Percentiles rank a stretch among this genome's conserved stretches.
Conservation (phyloP, 1,140 invertebrate species). For the Trichomalopsis sarcophagae region DNA sequence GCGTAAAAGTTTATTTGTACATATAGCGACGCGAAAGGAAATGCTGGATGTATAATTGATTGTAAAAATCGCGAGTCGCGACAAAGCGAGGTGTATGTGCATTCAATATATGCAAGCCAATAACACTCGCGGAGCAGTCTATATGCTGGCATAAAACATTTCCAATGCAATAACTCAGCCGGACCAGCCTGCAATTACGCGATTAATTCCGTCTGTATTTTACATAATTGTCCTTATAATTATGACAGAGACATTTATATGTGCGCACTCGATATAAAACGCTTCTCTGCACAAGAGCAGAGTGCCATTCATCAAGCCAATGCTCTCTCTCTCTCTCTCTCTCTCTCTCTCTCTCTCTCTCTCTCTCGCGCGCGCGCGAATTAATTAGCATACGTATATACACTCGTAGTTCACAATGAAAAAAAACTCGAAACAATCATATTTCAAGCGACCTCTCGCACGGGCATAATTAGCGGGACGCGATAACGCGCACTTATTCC, state of each 20-base stretch:
- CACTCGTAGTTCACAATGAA: not conserved
- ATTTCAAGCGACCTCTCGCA: not conserved
- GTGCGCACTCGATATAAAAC: slow-evolving; percentile 4
- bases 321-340: not conserved
- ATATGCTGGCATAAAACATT: slow-evolving; percentile 5
- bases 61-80: not conserved
- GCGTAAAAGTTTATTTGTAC: not conserved
- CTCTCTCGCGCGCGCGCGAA: not conserved
- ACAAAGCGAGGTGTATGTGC: not conserved
- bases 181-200: slow-evolving; percentile 25
- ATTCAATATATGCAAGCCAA: not conserved
- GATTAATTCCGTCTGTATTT: slow-evolving; percentile 45
- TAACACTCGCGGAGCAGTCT: not conserved
- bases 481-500: not conserved
- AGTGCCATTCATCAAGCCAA: slow-evolving; percentile 10
- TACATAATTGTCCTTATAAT: slow-evolving; percentile 47
- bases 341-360: not conserved
- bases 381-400: slow-evolving; percentile 35
- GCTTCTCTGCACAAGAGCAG: not conserved
- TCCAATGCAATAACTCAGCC: slow-evolving; percentile 21
- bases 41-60: not conserved
- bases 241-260: slow-evolving; percentile 43
- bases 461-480: not conserved
- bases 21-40: slow-evolving; percentile 8
- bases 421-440: slow-evolving; percentile 31